These are phyloP conservation scores for Druceiella hillmani DNA, from an alignment of 2,888 invertebrate species.

Conservation along the genomic window DNA sequence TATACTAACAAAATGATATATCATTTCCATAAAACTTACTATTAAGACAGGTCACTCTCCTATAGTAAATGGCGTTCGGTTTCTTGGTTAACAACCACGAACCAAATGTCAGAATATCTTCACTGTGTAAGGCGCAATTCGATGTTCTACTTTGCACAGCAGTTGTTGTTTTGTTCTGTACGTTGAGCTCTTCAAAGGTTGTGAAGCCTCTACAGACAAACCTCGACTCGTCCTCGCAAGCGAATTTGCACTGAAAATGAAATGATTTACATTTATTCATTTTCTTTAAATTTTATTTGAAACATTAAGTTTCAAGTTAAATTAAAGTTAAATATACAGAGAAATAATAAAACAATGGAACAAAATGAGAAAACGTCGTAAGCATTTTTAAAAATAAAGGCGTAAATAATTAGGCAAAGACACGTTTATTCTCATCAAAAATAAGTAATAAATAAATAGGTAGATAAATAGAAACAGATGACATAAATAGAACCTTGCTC, in stretches of 20 bases:
- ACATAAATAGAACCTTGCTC: too few relatives aligned
- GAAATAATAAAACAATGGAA: too few relatives aligned
- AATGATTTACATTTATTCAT: background rate
- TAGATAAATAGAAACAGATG: too few relatives aligned
- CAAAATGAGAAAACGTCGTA: too few relatives aligned
- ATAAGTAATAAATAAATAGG: too few relatives aligned
- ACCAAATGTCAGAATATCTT: constrained; percentile 75
- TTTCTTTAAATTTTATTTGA: too few relatives aligned
- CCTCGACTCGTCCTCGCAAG: constrained; percentile 57
- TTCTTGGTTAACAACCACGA: constrained; percentile 60
- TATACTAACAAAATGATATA: too few relatives aligned
- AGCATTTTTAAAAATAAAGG: too few relatives aligned
- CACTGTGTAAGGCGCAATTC: constrained; percentile 69
- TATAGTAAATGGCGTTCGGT: constrained; percentile 63
- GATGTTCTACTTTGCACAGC: constrained; percentile 24
- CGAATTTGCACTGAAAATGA: constrained; percentile 46
- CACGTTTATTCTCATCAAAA: too few relatives aligned
- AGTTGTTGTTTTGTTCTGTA: constrained; percentile 28
- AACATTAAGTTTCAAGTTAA: too few relatives aligned
- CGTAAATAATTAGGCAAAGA: too few relatives aligned
- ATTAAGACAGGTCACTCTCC: constrained; percentile 78
- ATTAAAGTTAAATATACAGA: too few relatives aligned
- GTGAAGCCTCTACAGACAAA: constrained; percentile 74
- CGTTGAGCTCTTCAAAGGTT: constrained; percentile 25
- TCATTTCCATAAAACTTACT: constrained; percentile 55